These are phyloP conservation scores for Halictus rubicundus DNA, from an alignment of 1,140 invertebrate species.

Conservation along the genomic window DNA sequence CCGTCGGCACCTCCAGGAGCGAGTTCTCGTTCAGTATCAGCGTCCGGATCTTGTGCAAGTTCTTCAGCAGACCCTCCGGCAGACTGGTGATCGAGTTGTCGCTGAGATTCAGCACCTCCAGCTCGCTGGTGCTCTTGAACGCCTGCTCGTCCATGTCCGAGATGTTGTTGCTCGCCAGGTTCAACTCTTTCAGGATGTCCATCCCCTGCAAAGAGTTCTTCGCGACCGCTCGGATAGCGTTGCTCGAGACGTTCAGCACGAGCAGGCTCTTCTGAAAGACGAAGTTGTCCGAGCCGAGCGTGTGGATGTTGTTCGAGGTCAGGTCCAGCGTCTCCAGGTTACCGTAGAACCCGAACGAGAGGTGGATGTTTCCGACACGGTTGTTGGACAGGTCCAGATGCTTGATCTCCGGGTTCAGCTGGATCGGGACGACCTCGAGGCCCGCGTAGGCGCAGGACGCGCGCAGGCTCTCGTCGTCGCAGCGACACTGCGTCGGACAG, in stretches of 20 bases:
- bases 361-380: slow-evolving; percentile 86
- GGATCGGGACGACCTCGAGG: slow-evolving; percentile 92
- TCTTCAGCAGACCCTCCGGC: slow-evolving; percentile 86
- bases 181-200: slow-evolving; percentile 84
- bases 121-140: slow-evolving; percentile 86
- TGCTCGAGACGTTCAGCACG: slow-evolving; percentile 88
- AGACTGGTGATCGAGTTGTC: slow-evolving; percentile 88
- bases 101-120: slow-evolving; percentile 88
- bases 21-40: slow-evolving; percentile 88
- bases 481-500: slow-evolving; percentile 90
- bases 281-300: slow-evolving; percentile 90
- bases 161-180: slow-evolving; percentile 90
- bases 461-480: slow-evolving; percentile 88
- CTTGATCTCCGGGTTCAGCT: slow-evolving; percentile 91
- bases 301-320: slow-evolving; percentile 89
- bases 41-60: slow-evolving; percentile 85
- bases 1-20: slow-evolving; percentile 87
- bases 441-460: slow-evolving; percentile 88
- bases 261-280: slow-evolving; percentile 86
- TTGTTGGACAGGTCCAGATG: slow-evolving; percentile 89
- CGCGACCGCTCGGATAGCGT: slow-evolving; percentile 85
- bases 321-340: slow-evolving; percentile 89
- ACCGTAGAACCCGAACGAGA: slow-evolving; percentile 89
- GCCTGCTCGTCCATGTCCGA: slow-evolving; percentile 85
- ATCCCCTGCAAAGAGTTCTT: slow-evolving; percentile 90